phyloP scores from a whole-genome alignment of 2,888 invertebrate species.

The Desoria tigrina region DNA sequence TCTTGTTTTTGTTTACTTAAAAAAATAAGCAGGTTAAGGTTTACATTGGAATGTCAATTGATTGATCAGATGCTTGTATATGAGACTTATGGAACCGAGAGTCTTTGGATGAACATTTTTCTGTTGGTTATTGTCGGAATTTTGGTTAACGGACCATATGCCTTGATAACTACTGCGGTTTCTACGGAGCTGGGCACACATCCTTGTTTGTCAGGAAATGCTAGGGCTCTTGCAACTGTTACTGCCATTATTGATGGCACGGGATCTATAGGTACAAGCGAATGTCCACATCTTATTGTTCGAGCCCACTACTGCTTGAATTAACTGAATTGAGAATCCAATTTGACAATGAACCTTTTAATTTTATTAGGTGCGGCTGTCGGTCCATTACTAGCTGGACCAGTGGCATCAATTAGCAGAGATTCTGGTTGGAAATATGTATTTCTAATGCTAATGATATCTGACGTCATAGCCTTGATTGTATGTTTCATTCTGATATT shows the following conservation, averaged over 20 bases:
- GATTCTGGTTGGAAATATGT: conserved; percentile 77
- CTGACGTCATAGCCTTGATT: conserved; percentile 76
- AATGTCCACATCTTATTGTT: too few species aligned
- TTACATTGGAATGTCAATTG: not conserved
- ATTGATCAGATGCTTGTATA: conserved; percentile 73
- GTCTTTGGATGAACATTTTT: conserved; percentile 65
- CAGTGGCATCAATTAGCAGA: conserved; percentile 63
- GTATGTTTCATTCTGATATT: conserved; percentile 59
- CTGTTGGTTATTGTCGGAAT: conserved; percentile 75
- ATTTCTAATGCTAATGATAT: conserved; percentile 84
- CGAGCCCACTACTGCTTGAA: too few species aligned
- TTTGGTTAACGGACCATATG: conserved; percentile 93
- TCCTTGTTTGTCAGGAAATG: conserved; percentile 76
- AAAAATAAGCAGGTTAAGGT: not conserved
- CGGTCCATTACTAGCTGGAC: conserved; percentile 85
- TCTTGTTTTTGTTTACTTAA: not conserved
- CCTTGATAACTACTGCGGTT: conserved; percentile 90
- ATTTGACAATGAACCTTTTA: too few species aligned
- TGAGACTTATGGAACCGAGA: conserved; percentile 69
- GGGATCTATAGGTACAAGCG: conserved; percentile 72
- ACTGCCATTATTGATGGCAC: conserved; percentile 97
- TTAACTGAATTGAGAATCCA: too few species aligned
- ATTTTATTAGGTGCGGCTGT: conserved; percentile 77
- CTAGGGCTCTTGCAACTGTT: conserved; percentile 92
- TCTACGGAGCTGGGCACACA: conserved; percentile 92